These are phyloP conservation scores for Amaurobius ferox DNA, from an alignment of 2,888 invertebrate genomes.

Conservation along the genomic window DNA sequence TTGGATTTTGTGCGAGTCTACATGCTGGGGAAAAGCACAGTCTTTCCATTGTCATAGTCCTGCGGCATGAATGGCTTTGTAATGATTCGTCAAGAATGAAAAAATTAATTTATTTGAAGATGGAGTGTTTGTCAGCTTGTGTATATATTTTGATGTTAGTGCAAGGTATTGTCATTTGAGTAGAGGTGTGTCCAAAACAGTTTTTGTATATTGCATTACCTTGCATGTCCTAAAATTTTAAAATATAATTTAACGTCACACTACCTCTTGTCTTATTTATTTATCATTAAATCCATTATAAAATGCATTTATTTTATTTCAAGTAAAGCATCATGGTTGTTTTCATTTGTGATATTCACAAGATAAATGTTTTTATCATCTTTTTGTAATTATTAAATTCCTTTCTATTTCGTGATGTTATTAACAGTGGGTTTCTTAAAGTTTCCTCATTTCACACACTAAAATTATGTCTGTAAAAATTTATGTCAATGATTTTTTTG, in stretches of 20 bases:
- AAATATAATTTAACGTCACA: conserved; percentile 70
- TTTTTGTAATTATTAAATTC: conserved; percentile 52
- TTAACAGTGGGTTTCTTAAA: background rate
- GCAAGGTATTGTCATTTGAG: conserved; percentile 56
- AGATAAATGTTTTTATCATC: conserved; percentile 63
- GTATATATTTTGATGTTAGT: conserved; percentile 72
- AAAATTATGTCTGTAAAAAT: background rate
- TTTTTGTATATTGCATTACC: conserved; percentile 58
- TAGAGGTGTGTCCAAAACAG: conserved; percentile 48
- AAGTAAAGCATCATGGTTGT: conserved; percentile 45
- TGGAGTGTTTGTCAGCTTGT: conserved; percentile 53
- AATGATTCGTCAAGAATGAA: conserved; percentile 1
- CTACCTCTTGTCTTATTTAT: conserved; percentile 72
- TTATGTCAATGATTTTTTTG: too few relatives aligned
- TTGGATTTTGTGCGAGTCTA: conserved; percentile 26
- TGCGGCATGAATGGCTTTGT: conserved; percentile 32
- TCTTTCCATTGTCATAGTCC: conserved; percentile 57
- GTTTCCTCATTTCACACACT: background rate
- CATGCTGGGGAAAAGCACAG: conserved; percentile 33
- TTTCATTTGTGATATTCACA: conserved; percentile 59
- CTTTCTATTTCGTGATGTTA: conserved; percentile 12
- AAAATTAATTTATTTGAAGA: conserved; percentile 62
- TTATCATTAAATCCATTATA: conserved; percentile 47
- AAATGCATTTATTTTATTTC: conserved; percentile 70
- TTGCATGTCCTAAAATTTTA: conserved; percentile 62